phyloP scores from a whole-genome alignment of 2,113 vertebrate genomes.

The Arothron firmamentum region DNA sequence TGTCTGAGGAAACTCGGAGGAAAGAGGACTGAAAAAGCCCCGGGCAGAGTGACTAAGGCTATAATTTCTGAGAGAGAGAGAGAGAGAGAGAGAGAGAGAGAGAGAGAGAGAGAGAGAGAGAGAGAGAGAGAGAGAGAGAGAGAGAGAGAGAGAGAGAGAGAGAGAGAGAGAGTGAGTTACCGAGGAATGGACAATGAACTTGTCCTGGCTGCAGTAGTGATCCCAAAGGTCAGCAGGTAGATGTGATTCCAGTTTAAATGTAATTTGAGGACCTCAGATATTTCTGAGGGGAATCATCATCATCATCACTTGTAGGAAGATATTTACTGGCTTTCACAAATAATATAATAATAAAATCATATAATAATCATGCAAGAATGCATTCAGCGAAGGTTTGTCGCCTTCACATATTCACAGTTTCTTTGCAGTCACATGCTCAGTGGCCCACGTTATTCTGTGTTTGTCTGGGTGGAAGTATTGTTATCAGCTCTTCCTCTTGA shows the following conservation, averaged over 20 bases:
- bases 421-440: background rate
- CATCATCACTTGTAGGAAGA: background rate
- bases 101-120: no score
- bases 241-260: conserved; percentile 35
- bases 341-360: no score
- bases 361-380: no score
- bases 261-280: conserved; percentile 35
- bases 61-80: conserved; percentile 57
- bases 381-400: background rate
- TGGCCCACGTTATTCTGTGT: conserved; percentile 17
- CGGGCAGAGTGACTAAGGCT: conserved; percentile 59
- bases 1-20: conserved; percentile 46
- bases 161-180: no score
- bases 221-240: conserved; percentile 43
- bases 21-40: conserved; percentile 57
- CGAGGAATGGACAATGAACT: conserved; percentile 32
- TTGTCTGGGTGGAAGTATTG: conserved; percentile 49
- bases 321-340: no score
- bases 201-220: conserved; percentile 21
- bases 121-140: no score
- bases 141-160: no score
- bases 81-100: conserved; percentile 7
- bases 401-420: conserved; percentile 35
- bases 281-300: background rate
- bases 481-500: conserved; percentile 51